Percentiles rank a stretch among this genome's conserved stretches.
phyloP scores from a whole-genome alignment of 2,888 invertebrate species.

The Phortica magna region DNA sequence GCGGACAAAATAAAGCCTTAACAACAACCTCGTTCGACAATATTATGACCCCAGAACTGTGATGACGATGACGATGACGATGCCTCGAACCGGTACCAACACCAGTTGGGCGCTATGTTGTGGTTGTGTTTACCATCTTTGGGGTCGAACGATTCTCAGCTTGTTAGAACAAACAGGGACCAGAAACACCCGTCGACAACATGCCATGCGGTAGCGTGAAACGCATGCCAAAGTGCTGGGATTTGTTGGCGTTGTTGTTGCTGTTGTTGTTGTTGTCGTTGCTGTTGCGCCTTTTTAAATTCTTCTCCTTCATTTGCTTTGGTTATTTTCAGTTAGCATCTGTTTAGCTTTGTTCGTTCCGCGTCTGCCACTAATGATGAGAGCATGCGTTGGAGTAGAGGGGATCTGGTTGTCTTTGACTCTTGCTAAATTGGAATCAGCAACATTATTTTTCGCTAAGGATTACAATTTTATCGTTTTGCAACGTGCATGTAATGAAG shows the following conservation, averaged over 20 bases:
- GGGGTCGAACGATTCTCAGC: neutral
- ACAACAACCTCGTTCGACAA: constrained; percentile 46
- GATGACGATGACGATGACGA: no score
- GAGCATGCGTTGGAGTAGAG: constrained; percentile 34
- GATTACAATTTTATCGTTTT: constrained; percentile 75
- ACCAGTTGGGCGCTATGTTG: constrained; percentile 2
- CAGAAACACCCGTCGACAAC: constrained; percentile 41
- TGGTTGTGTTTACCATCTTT: neutral
- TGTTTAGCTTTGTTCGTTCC: constrained; percentile 15
- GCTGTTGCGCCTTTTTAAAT: constrained; percentile 71
- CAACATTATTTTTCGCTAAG: constrained; percentile 69
- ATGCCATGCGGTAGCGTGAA: neutral
- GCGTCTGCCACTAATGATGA: constrained; percentile 52
- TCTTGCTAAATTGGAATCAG: constrained; percentile 64
- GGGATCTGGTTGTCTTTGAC: constrained; percentile 48
- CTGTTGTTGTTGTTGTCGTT: neutral
- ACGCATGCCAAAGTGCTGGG: constrained; percentile 45
- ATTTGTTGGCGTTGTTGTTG: constrained; percentile 56
- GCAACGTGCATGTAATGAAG: constrained; percentile 29
- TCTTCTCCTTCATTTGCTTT: constrained; percentile 77
- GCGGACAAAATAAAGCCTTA: constrained; percentile 21
- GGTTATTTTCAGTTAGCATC: constrained; percentile 44
- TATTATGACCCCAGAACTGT: constrained; percentile 47
- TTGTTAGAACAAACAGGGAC: constrained; percentile 7
- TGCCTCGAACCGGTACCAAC: constrained; percentile 37